Evolutionary conservation across 2,888 invertebrate species (phyloP).

Genomic region (Phrixothrix hirtus): DNA sequence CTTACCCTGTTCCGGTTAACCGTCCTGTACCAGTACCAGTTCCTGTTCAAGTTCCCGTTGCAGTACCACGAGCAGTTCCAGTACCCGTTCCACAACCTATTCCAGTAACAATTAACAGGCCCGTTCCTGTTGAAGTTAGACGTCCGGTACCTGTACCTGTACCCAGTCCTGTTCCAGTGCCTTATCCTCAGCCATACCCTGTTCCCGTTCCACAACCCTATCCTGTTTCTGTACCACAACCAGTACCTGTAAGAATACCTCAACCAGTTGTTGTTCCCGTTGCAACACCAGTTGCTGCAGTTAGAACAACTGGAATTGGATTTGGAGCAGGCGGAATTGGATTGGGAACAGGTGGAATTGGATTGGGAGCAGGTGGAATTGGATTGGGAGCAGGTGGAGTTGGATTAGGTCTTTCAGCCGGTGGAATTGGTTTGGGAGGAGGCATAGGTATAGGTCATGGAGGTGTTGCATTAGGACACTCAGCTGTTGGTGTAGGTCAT

Average conservation of each 20-base stretch:
- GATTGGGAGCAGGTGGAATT: conserved; percentile 26
- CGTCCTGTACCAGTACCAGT: conserved; percentile 41
- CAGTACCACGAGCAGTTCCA: conserved; percentile 39
- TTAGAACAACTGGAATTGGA: neutral
- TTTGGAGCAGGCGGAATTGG: conserved; percentile 29
- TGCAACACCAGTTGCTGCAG: conserved; percentile 33
- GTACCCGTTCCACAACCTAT: conserved; percentile 38
- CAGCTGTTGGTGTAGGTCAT: conserved; percentile 20
- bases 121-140: conserved; percentile 48
- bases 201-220: conserved; percentile 38
- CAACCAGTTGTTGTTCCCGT: conserved; percentile 34
- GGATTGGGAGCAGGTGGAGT: conserved; percentile 28
- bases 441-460: conserved; percentile 30
- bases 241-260: conserved; percentile 40
- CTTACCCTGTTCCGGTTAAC: conserved; percentile 39
- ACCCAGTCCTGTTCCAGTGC: conserved; percentile 42
- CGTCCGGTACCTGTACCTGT: conserved; percentile 46
- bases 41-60: conserved; percentile 40
- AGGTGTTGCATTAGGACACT: conserved; percentile 25
- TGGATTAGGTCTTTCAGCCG: conserved; percentile 20
- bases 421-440: conserved; percentile 30
- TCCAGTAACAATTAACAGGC: conserved; percentile 35
- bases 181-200: conserved; percentile 41
- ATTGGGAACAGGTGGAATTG: conserved; percentile 15
- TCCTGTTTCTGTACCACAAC: conserved; percentile 39